Percentiles rank a stretch among this genome's conserved stretches.
Evolutionary conservation across 2,113 vertebrate species (phyloP).

Genomic region (Alethe castanea): DNA sequence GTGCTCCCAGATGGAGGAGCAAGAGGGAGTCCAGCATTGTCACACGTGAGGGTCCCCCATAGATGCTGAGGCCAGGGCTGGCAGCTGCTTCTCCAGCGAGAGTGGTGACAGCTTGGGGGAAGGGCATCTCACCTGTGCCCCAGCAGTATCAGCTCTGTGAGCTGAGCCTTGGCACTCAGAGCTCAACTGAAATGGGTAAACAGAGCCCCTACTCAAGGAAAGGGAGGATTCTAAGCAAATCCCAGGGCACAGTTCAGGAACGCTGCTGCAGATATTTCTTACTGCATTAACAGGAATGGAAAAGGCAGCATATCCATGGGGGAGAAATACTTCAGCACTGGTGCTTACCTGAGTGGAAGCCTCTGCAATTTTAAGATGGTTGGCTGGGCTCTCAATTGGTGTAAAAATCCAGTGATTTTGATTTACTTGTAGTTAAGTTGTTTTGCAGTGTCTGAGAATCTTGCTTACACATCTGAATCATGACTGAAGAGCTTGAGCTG

Average conservation of each 20-base stretch:
- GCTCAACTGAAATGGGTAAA: background rate
- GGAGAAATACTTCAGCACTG: background rate
- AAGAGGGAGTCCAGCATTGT: background rate
- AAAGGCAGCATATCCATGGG: background rate
- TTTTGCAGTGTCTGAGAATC: background rate
- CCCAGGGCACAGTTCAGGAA: background rate
- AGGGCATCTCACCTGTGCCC: background rate
- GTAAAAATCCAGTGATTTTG: background rate
- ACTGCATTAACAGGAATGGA: background rate
- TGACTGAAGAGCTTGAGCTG: background rate
- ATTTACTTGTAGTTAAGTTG: background rate
- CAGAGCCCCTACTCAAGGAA: background rate
- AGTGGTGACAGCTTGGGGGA: background rate
- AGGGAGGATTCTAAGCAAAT: background rate
- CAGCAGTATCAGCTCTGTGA: background rate
- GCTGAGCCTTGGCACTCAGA: rapidly evolving
- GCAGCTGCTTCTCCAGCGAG: background rate
- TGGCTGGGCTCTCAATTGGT: background rate
- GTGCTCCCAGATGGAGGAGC: background rate
- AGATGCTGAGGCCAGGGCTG: background rate
- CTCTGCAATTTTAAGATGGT: background rate
- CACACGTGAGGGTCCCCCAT: background rate
- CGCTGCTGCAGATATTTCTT: background rate
- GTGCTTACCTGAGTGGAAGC: background rate
- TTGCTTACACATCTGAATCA: background rate